Conservation (phyloP, 1,140 invertebrate species). For the Doryteuthis pealeii region DNA sequence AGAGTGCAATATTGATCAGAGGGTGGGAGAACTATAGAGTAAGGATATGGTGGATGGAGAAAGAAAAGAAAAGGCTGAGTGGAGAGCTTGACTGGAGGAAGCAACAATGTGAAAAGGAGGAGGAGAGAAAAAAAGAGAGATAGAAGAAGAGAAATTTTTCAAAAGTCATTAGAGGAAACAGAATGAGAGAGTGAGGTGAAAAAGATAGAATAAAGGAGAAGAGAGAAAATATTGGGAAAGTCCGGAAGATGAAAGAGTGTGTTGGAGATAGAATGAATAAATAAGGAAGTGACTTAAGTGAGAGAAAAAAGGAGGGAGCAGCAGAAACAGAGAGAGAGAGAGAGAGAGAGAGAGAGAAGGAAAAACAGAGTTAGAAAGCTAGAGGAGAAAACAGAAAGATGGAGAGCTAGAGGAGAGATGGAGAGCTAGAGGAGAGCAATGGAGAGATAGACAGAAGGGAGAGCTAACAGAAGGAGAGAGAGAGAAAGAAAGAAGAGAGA, state of each 20-base stretch:
- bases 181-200: background rate
- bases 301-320: background rate
- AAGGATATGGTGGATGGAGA: too few species aligned
- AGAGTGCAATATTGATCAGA: too few species aligned
- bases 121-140: background rate
- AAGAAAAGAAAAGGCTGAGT: too few species aligned
- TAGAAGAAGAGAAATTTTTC: background rate
- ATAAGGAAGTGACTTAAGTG: background rate
- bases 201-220: background rate
- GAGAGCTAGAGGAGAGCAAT: too few species aligned
- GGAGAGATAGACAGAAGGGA: too few species aligned
- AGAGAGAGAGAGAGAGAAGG: background rate
- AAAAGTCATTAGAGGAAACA: too few species aligned
- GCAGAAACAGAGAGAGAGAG: background rate
- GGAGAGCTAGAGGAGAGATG: too few species aligned
- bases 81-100: background rate
- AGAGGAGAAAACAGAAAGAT: too few species aligned
- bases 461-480: background rate
- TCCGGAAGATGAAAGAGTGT: too few species aligned
- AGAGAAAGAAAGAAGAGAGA: background rate
- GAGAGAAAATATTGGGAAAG: too few species aligned
- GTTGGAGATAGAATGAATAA: too few species aligned
- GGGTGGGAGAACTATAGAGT: too few species aligned
- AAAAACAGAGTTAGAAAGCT: background rate
- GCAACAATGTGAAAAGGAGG: background rate